A percentile compares a stretch with the other conserved stretches of the same genome.
phyloP scores from a whole-genome alignment of 2,888 invertebrate genomes.

The Trissonchulus latispiculum region DNA sequence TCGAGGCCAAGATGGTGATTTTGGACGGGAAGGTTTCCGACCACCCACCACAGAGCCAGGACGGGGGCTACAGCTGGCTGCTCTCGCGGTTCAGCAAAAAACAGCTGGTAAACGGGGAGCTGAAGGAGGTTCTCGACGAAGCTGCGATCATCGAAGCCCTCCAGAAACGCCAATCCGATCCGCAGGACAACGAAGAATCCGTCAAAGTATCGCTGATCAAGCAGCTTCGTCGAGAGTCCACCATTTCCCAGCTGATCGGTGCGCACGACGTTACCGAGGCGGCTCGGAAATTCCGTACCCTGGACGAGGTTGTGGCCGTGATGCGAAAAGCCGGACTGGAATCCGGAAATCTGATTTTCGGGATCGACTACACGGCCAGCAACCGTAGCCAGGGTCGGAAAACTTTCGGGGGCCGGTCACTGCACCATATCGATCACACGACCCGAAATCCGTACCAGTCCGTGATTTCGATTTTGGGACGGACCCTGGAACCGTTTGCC shows the following conservation, averaged over 20 bases:
- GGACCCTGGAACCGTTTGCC: constrained; percentile 49
- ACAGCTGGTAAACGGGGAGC: not conserved
- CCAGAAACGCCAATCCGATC: not conserved
- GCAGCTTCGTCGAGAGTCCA: not conserved
- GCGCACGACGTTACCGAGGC: not conserved
- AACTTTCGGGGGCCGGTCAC: constrained; percentile 47
- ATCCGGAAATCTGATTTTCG: constrained; percentile 48
- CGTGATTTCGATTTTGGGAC: constrained; percentile 48
- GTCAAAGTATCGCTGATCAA: not conserved
- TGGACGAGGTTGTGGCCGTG: constrained; percentile 45
- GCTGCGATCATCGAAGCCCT: not conserved
- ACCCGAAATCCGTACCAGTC: constrained; percentile 48
- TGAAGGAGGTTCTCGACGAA: not conserved
- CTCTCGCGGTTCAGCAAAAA: not conserved
- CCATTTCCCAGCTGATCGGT: not conserved
- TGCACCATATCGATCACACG: constrained; percentile 42
- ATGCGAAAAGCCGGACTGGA: constrained; percentile 49
- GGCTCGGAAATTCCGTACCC: constrained; percentile 33
- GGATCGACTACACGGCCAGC: constrained; percentile 51
- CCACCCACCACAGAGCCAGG: not conserved
- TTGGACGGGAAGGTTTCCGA: not conserved
- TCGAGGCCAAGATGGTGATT: not conserved
- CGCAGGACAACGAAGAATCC: not conserved
- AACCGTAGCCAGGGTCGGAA: constrained; percentile 52
- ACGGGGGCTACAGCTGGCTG: not conserved